phyloP scores from a whole-genome alignment of 2,113 vertebrate genomes.

The Jaculus jaculus region DNA sequence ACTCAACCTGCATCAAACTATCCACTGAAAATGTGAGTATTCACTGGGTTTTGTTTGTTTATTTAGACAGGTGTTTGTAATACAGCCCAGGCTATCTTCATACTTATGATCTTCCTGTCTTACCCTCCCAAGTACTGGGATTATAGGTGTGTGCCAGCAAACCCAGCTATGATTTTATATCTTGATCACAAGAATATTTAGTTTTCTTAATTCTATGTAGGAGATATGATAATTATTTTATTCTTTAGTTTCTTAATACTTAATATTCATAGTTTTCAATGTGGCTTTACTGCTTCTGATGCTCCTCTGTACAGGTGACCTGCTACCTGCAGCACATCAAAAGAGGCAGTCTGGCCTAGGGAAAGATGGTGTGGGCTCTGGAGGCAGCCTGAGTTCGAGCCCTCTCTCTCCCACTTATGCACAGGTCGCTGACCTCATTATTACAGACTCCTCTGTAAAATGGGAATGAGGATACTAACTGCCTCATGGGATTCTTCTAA shows the following conservation, averaged over 20 bases:
- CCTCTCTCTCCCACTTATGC: not conserved
- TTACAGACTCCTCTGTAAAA: not conserved
- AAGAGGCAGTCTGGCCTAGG: not conserved
- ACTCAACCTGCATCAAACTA: constrained; percentile 96
- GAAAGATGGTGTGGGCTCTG: not conserved
- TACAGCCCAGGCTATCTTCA: not conserved
- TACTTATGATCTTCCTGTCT: not conserved
- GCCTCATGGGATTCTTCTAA: not conserved
- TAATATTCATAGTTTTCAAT: not conserved
- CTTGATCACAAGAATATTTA: not conserved
- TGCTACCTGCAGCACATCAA: not conserved
- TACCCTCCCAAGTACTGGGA: not conserved
- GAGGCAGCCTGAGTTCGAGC: not conserved
- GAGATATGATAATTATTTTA: not conserved
- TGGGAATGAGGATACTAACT: not conserved
- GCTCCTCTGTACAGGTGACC: not conserved
- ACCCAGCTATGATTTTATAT: not conserved
- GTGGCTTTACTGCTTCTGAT: not conserved
- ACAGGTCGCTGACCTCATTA: not conserved
- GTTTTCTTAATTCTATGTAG: not conserved
- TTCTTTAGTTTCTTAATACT: not conserved
- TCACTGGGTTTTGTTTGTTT: not conserved
- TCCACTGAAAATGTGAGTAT: constrained; percentile 95
- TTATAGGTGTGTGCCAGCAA: not conserved
- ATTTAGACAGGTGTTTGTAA: not conserved